Conservation (phyloP, 2,113 vertebrate species). For the Toxotes jaculatrix region DNA sequence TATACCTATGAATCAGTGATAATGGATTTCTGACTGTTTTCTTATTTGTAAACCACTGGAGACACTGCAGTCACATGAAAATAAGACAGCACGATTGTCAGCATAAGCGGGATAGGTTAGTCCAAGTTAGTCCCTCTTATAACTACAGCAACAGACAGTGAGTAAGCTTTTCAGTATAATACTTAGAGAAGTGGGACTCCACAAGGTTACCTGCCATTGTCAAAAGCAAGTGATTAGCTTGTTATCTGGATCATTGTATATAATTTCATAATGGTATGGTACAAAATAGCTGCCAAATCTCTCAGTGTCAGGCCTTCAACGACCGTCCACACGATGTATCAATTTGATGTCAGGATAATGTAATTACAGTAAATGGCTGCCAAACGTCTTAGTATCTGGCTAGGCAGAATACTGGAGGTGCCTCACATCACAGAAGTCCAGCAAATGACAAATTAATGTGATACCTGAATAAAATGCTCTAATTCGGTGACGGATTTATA, state of each 20-base stretch:
- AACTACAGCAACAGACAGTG: not conserved
- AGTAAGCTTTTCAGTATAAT: not conserved
- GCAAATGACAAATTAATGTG: slow-evolving; percentile 55
- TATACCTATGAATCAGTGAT: not conserved
- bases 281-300: slow-evolving; percentile 60
- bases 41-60: not conserved
- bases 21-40: not conserved
- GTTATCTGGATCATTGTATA: slow-evolving; percentile 47
- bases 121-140: not conserved
- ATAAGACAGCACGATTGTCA: not conserved
- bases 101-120: not conserved
- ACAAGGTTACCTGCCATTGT: slow-evolving; percentile 8
- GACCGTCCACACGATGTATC: slow-evolving; percentile 46
- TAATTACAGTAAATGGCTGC: slow-evolving; percentile 65
- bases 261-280: slow-evolving; percentile 55
- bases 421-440: slow-evolving; percentile 45
- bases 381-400: slow-evolving; percentile 39
- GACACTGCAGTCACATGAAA: not conserved
- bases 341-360: slow-evolving; percentile 64
- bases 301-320: slow-evolving; percentile 32
- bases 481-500: slow-evolving; percentile 42
- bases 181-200: not conserved
- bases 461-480: slow-evolving; percentile 15
- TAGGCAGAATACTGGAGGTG: slow-evolving; percentile 33
- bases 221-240: slow-evolving; percentile 35